These are phyloP conservation scores for Macrotrachela quadricornifera DNA, from an alignment of 1,140 invertebrate species.

Conservation along the genomic window DNA sequence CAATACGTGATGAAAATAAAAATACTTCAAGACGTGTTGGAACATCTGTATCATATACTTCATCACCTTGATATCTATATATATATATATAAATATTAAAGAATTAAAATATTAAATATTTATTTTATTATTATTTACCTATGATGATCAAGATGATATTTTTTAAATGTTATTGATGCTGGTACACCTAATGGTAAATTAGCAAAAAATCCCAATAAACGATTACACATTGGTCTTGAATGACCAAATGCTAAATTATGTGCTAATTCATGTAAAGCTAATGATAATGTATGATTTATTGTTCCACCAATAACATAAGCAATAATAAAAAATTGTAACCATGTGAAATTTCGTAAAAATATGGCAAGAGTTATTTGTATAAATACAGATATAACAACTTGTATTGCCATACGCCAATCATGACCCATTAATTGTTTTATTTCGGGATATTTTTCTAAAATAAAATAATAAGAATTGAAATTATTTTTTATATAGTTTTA, in stretches of 20 bases:
- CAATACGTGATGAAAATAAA: constrained; percentile 69
- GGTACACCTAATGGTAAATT: constrained; percentile 86
- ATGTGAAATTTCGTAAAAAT: constrained; percentile 52
- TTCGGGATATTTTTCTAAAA: constrained; percentile 75
- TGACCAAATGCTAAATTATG: constrained; percentile 93
- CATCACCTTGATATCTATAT: constrained; percentile 75
- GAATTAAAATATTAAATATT: too few relatives aligned
- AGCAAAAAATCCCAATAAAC: constrained; percentile 71
- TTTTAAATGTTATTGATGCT: constrained; percentile 83
- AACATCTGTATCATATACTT: constrained; percentile 77
- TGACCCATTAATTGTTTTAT: constrained; percentile 82
- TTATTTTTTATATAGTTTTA: too few relatives aligned
- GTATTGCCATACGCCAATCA: constrained; percentile 75
- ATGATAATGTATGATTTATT: constrained; percentile 89
- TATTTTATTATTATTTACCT: constrained; percentile 12
- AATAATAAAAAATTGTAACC: constrained; percentile 47
- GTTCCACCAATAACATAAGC: constrained; percentile 84
- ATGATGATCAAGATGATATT: constrained; percentile 95
- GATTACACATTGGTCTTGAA: constrained; percentile 54
- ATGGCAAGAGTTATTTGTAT: constrained; percentile 57
- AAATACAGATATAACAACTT: constrained; percentile 58
- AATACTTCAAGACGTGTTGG: constrained; percentile 74
- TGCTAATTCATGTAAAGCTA: constrained; percentile 88
- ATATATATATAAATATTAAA: constrained; percentile 7
- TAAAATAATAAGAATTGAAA: neutral